Evolutionary conservation across 2,888 invertebrate species (phyloP).

Genomic region (Heliconius aoede): DNA sequence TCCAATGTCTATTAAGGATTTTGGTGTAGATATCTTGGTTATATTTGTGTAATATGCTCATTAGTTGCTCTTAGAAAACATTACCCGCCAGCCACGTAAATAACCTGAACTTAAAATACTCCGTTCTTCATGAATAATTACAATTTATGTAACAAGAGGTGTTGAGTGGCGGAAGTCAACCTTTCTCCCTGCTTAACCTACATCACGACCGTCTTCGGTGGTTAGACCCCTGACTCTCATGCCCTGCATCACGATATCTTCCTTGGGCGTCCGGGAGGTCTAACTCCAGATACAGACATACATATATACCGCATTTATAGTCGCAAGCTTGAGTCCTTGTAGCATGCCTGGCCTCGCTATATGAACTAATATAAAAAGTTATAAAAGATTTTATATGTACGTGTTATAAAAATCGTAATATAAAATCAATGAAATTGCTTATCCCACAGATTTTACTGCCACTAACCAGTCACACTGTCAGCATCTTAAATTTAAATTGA

Average conservation of each 20-base stretch:
- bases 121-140: too few species aligned
- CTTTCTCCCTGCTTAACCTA: too few species aligned
- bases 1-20: constrained; percentile 15
- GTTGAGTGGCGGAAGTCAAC: too few species aligned
- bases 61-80: neutral
- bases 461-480: neutral
- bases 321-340: neutral
- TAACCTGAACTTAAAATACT: too few species aligned
- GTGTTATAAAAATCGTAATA: neutral
- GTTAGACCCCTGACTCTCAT: too few species aligned
- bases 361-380: neutral
- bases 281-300: too few species aligned
- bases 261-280: too few species aligned
- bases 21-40: neutral
- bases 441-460: neutral
- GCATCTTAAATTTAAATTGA: neutral
- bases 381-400: neutral
- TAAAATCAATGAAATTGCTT: neutral
- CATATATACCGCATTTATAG: too few species aligned
- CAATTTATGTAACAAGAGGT: too few species aligned
- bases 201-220: too few species aligned
- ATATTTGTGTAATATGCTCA: neutral
- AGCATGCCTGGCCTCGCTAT: neutral
- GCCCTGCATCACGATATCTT: too few species aligned
- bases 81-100: too few species aligned